Evolutionary conservation across 2,113 vertebrate species (phyloP).

Genomic region (Herpetotheres cachinnans): DNA sequence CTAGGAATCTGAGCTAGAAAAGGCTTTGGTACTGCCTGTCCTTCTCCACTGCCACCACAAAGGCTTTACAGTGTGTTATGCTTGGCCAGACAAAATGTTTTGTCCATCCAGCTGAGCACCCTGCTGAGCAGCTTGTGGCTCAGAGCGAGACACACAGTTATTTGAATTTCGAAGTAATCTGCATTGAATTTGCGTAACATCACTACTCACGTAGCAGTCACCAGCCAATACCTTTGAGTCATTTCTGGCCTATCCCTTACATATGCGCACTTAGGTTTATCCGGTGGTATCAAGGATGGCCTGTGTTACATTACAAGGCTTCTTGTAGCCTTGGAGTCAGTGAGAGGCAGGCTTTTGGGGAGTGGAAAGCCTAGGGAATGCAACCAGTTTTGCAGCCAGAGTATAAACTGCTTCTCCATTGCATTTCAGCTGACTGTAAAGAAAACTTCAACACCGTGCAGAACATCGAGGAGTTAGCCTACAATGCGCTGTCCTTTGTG

Average conservation of each 20-base stretch:
- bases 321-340: not conserved
- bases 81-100: not conserved
- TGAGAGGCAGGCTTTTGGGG: not conserved
- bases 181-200: not conserved
- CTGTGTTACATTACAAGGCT: not conserved
- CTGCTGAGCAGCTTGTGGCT: not conserved
- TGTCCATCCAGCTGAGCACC: not conserved
- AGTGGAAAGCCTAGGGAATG: not conserved
- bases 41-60: not conserved
- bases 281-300: not conserved
- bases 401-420: not conserved
- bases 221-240: not conserved
- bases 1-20: not conserved
- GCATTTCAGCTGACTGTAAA: slow-evolving; percentile 90
- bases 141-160: accelerated
- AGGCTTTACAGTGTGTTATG: not conserved
- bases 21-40: not conserved
- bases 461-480: slow-evolving; percentile 92
- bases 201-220: not conserved
- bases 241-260: not conserved
- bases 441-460: slow-evolving; percentile 93
- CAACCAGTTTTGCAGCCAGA: not conserved
- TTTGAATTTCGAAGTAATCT: not conserved
- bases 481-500: slow-evolving; percentile 93
- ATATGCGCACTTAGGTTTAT: not conserved